Evolutionary conservation across 2,888 invertebrate species (phyloP).

Genomic region (Scaeva pyrastri): DNA sequence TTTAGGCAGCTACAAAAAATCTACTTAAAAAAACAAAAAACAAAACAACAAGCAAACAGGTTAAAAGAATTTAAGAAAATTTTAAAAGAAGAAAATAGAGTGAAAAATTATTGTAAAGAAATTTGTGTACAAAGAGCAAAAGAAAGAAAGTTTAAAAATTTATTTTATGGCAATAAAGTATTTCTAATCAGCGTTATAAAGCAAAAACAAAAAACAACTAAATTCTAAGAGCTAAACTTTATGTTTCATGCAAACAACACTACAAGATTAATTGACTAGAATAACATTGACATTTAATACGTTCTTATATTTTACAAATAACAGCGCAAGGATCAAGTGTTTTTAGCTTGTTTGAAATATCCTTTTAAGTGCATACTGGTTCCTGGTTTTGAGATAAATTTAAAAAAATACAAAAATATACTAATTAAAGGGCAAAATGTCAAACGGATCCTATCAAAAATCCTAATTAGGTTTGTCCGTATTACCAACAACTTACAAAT

Average conservation of each 20-base stretch:
- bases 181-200: conserved; percentile 12
- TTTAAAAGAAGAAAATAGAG: conserved; percentile 14
- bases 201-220: background rate
- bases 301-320: background rate
- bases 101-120: conserved; percentile 8
- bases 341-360: background rate
- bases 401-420: too few relatives aligned
- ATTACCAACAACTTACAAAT: too few relatives aligned
- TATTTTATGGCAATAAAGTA: conserved; percentile 51
- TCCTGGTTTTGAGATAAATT: too few relatives aligned
- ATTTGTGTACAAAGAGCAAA: conserved; percentile 4
- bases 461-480: too few relatives aligned
- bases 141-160: conserved; percentile 1
- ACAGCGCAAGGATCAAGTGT: background rate
- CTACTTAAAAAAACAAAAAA: conserved; percentile 27
- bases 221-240: too few relatives aligned
- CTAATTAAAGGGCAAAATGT: too few relatives aligned
- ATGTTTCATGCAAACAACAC: background rate
- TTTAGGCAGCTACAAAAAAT: conserved; percentile 63
- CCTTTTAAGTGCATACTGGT: too few relatives aligned
- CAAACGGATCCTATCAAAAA: too few relatives aligned
- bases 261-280: background rate
- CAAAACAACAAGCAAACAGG: conserved; percentile 27
- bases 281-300: background rate
- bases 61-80: conserved; percentile 4